A percentile compares a stretch with the other conserved stretches of the same genome.
These are phyloP conservation scores for Bothrops alternatus DNA, from an alignment of 2,797 vertebrate genomes.

Conservation along the genomic window DNA sequence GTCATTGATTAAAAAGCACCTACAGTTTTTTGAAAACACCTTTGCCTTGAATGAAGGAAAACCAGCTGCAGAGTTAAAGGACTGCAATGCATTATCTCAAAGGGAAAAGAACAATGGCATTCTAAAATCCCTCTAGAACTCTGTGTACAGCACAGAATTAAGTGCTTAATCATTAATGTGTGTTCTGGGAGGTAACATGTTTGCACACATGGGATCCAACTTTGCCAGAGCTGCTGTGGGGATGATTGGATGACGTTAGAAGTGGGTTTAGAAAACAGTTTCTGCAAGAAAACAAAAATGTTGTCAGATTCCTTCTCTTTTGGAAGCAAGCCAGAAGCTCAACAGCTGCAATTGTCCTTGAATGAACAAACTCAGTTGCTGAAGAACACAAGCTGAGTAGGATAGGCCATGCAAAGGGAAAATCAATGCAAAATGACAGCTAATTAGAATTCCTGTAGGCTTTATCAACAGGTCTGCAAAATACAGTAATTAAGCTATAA, in stretches of 20 bases:
- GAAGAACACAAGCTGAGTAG: constrained; percentile 18
- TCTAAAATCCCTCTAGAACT: constrained; percentile 46
- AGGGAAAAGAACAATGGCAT: constrained; percentile 29
- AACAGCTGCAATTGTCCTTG: constrained; percentile 56
- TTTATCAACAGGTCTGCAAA: constrained; percentile 69
- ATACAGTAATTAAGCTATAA: constrained; percentile 62
- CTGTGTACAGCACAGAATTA: not conserved
- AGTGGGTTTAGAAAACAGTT: constrained; percentile 48
- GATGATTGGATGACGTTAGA: not conserved
- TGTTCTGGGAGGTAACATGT: not conserved
- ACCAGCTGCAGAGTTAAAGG: not conserved
- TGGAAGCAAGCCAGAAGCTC: constrained; percentile 46
- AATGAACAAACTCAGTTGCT: constrained; percentile 50
- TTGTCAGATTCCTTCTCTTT: constrained; percentile 37
- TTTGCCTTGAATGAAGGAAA: not conserved
- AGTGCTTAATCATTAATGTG: constrained; percentile 40
- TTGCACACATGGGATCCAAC: not conserved
- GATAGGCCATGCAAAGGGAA: constrained; percentile 35
- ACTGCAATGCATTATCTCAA: not conserved
- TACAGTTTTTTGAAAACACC: not conserved
- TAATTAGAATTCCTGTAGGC: constrained; percentile 68
- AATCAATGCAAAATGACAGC: constrained; percentile 56
- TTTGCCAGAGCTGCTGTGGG: not conserved
- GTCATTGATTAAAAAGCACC: not conserved
- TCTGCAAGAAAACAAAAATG: constrained; percentile 43